Evolutionary conservation across 2,888 invertebrate genomes (phyloP).

Genomic region (Cryptocephalus primarius): DNA sequence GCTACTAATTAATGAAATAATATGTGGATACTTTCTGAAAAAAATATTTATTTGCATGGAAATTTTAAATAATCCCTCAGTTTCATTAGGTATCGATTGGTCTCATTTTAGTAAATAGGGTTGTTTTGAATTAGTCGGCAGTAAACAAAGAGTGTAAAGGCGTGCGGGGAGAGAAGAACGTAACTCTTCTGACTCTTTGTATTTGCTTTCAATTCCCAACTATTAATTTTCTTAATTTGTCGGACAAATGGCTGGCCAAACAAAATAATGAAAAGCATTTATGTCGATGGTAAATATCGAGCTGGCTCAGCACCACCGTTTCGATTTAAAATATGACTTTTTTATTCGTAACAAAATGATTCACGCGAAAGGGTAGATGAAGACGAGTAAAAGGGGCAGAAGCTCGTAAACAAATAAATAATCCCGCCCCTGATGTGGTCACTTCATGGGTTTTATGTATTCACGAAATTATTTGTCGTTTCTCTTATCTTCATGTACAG

Average conservation of each 20-base stretch:
- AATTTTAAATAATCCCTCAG: no score
- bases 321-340: conserved; percentile 21
- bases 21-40: no score
- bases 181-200: no score
- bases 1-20: no score
- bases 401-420: conserved; percentile 25
- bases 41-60: no score
- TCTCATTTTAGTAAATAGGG: no score
- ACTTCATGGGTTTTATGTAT: conserved; percentile 15
- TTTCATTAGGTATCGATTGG: no score
- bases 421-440: conserved; percentile 17
- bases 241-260: conserved; percentile 8
- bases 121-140: no score
- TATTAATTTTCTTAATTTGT: conserved; percentile 8
- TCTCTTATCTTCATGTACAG: conserved; percentile 5
- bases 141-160: no score
- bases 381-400: conserved; percentile 15
- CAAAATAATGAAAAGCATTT: conserved; percentile 9
- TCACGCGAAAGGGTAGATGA: conserved; percentile 19
- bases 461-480: conserved; percentile 12
- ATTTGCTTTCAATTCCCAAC: not conserved
- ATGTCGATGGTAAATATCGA: conserved; percentile 13
- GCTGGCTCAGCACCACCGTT: conserved; percentile 15
- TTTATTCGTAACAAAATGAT: conserved; percentile 21
- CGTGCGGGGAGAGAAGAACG: no score